A percentile compares a stretch with the other conserved stretches of the same genome.
Evolutionary conservation across 2,113 vertebrate species (phyloP).

Genomic region (Casuarius casuarius): DNA sequence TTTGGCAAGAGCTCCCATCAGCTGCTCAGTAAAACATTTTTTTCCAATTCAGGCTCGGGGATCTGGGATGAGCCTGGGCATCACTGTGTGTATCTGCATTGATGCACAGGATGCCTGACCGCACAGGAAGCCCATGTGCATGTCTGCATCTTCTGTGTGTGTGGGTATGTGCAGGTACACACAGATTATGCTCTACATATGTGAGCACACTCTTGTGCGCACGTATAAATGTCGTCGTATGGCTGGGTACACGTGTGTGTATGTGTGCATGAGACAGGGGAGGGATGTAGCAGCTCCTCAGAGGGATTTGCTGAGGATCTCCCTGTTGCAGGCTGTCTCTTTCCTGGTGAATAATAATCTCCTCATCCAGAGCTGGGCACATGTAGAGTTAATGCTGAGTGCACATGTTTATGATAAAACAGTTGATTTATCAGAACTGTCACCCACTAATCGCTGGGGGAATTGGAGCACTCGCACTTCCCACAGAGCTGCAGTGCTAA

Average conservation of each 20-base stretch:
- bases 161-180: accelerated
- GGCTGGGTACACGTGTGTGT: accelerated
- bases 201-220: neutral
- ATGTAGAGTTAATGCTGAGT: constrained; percentile 8
- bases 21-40: neutral
- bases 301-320: neutral
- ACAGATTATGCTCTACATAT: neutral
- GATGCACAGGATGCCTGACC: neutral
- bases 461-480: neutral
- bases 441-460: constrained; percentile 27
- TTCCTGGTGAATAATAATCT: neutral
- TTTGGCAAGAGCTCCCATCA: neutral
- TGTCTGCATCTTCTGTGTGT: too few species aligned
- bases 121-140: accelerated
- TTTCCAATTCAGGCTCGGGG: neutral
- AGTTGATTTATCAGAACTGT: constrained; percentile 55
- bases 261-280: neutral
- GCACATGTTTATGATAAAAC: constrained; percentile 9
- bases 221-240: too few species aligned
- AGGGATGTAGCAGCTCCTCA: neutral
- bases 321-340: neutral
- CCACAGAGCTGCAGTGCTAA: neutral
- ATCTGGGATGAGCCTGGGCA: neutral
- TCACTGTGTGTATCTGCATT: neutral
- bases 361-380: neutral